phyloP scores from a whole-genome alignment of 2,797 vertebrate genomes.

The Picus viridis region DNA sequence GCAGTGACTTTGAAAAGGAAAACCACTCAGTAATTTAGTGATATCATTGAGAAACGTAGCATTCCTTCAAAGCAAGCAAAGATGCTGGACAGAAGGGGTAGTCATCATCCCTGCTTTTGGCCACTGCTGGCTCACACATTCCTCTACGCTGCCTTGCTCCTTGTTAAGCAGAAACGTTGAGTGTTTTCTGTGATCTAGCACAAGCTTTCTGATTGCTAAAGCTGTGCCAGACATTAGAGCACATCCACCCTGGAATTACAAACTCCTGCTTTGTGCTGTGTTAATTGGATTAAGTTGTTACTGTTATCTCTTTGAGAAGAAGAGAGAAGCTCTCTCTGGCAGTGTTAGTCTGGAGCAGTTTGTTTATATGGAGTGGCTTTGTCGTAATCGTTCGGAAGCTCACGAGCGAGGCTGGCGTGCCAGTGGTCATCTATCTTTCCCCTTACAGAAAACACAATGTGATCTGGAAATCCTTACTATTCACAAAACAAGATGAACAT shows the following conservation, averaged over 20 bases:
- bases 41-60: slow-evolving; percentile 38
- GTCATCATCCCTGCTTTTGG: slow-evolving; percentile 26
- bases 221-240: not conserved
- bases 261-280: not conserved
- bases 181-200: slow-evolving; percentile 23
- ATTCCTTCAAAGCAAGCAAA: slow-evolving; percentile 39
- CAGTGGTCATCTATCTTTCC: not conserved
- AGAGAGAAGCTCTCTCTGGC: not conserved
- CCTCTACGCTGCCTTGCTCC: not conserved
- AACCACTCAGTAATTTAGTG: slow-evolving; percentile 51
- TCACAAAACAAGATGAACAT: not conserved
- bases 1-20: slow-evolving; percentile 64
- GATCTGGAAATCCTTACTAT: not conserved
- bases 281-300: slow-evolving; percentile 42
- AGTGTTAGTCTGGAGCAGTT: not conserved
- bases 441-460: not conserved
- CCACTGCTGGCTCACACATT: not conserved
- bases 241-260: not conserved
- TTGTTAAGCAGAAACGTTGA: slow-evolving; percentile 17
- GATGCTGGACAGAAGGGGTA: not conserved
- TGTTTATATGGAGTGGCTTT: not conserved
- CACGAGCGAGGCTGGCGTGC: not conserved
- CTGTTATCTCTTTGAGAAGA: not conserved
- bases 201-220: not conserved
- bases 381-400: not conserved